phyloP scores from a whole-genome alignment of 2,113 vertebrate species.

The Limnothrissa miodon region DNA sequence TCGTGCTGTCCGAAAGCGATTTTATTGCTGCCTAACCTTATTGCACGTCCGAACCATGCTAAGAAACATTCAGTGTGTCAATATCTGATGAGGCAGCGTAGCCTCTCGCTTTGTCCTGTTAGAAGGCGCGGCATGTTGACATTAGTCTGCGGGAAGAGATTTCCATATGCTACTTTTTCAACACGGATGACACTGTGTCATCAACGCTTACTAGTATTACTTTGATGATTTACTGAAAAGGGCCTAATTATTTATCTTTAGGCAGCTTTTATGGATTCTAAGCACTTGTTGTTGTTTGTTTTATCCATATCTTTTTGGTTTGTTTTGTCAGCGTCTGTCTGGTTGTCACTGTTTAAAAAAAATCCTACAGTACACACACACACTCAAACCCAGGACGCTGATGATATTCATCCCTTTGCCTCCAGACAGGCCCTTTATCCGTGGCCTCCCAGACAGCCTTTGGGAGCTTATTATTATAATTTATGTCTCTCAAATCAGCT shows the following conservation, averaged over 20 bases:
- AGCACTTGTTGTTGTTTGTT: too few species aligned
- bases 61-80: too few species aligned
- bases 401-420: background rate
- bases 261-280: too few species aligned
- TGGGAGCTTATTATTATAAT: background rate
- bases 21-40: background rate
- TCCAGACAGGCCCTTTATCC: background rate
- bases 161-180: background rate
- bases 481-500: too few species aligned
- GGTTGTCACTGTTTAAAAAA: too few species aligned
- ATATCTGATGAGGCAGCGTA: background rate
- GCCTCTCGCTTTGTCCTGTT: too few species aligned
- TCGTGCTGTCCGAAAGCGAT: background rate
- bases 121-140: too few species aligned
- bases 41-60: too few species aligned
- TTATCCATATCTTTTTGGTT: too few species aligned
- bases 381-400: background rate
- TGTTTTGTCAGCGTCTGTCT: too few species aligned
- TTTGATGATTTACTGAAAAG: background rate
- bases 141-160: background rate
- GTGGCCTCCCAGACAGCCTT: background rate
- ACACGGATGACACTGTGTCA: background rate
- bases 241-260: too few species aligned
- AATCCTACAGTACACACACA: conserved; percentile 1
- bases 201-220: background rate